A percentile compares a stretch with the other conserved stretches of the same genome.
Conservation (phyloP, 2,888 invertebrate species). For the Lysandra bellargus region DNA sequence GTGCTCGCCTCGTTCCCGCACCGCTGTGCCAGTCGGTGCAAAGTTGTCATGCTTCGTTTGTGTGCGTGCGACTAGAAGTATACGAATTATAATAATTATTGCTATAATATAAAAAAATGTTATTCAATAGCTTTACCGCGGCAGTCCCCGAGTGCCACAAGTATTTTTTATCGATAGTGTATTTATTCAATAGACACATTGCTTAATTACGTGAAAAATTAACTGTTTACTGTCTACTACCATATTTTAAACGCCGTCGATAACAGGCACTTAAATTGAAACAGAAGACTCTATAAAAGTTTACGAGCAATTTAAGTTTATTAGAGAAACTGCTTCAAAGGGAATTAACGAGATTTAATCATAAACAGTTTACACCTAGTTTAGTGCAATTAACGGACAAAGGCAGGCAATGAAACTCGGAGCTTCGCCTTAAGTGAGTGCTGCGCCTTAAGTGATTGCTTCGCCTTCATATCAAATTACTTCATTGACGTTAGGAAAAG, state of each 20-base stretch:
- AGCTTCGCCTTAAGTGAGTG: conserved; percentile 27
- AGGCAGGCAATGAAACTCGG: conserved; percentile 36
- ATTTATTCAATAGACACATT: no score
- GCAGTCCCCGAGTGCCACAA: no score
- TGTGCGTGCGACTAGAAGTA: no score
- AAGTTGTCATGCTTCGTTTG: no score
- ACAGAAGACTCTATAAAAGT: conserved; percentile 15
- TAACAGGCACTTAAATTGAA: not conserved
- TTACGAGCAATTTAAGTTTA: conserved; percentile 21
- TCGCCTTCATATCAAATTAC: not conserved
- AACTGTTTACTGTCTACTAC: not conserved
- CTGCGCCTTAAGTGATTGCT: conserved; percentile 8
- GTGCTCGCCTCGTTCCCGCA: no score
- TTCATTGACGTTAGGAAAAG: not conserved
- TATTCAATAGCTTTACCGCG: no score
- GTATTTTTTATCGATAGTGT: no score
- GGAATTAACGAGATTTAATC: conserved; percentile 35
- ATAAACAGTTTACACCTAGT: conserved; percentile 41
- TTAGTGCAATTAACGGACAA: conserved; percentile 37
- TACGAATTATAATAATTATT: no score
- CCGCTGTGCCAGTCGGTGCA: no score
- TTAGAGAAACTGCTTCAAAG: conserved; percentile 27
- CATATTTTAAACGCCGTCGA: not conserved
- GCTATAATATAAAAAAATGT: no score
- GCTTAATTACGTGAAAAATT: no score